Conservation (phyloP, 2,888 invertebrate genomes). For the Itoplectis maculator region DNA sequence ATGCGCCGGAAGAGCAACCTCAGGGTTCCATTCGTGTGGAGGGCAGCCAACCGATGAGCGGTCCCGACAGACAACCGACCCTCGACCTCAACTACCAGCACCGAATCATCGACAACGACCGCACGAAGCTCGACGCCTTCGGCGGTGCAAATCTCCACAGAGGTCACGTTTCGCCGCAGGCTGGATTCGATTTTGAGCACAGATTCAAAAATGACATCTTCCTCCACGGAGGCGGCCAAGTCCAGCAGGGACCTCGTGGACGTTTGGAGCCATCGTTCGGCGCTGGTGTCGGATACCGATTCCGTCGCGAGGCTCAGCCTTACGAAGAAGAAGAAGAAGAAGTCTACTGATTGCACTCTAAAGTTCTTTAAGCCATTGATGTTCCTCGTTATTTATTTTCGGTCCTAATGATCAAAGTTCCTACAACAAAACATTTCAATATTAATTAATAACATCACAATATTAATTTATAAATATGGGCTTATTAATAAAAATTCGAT, state of each 20-base stretch:
- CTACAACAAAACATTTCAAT: not conserved
- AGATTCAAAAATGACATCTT: slow-evolving; percentile 64
- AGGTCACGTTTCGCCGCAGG: slow-evolving; percentile 61
- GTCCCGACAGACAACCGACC: slow-evolving; percentile 36
- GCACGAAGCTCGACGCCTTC: slow-evolving; percentile 53
- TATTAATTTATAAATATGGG: slow-evolving; percentile 11
- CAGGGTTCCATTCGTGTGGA: slow-evolving; percentile 29
- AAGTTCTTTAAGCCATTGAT: not conserved
- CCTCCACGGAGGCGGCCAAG: slow-evolving; percentile 66
- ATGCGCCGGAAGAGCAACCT: slow-evolving; percentile 32
- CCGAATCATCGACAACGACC: slow-evolving; percentile 46
- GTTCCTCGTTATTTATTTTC: not conserved
- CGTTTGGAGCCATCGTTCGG: slow-evolving; percentile 48
- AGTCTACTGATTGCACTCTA: slow-evolving; percentile 4
- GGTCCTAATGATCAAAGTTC: not conserved
- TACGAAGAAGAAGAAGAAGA: slow-evolving; percentile 39
- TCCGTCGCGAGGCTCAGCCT: slow-evolving; percentile 48
- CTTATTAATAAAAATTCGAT: too few species aligned
- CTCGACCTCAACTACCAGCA: slow-evolving; percentile 59
- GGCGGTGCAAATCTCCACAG: slow-evolving; percentile 69
- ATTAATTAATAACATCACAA: not conserved
- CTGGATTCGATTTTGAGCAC: slow-evolving; percentile 62
- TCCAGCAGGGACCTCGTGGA: slow-evolving; percentile 59
- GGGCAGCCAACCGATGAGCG: slow-evolving; percentile 4
- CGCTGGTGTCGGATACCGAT: slow-evolving; percentile 51